These are phyloP conservation scores for Xestoiulus laeticollis DNA, from an alignment of 2,888 invertebrate genomes.

Conservation along the genomic window DNA sequence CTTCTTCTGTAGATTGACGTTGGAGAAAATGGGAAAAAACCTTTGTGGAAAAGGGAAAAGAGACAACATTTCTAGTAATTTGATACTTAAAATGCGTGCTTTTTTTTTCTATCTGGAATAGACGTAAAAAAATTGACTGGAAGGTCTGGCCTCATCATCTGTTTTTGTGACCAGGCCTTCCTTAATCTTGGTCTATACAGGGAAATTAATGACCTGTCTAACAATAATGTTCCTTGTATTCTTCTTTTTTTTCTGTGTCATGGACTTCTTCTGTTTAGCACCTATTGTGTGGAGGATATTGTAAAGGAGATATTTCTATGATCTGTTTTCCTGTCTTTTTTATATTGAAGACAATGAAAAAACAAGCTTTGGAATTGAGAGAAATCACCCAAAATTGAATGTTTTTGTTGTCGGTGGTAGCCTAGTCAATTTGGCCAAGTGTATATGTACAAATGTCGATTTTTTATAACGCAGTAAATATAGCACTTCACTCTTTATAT, in stretches of 20 bases:
- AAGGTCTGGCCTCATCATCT: constrained; percentile 36
- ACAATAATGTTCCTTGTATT: neutral
- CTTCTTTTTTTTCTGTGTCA: neutral
- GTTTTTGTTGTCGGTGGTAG: neutral
- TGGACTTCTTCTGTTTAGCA: neutral
- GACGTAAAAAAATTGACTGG: constrained; percentile 7
- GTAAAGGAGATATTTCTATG: constrained; percentile 34
- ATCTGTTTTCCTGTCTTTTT: constrained; percentile 32
- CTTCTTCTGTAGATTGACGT: constrained; percentile 21
- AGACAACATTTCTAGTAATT: constrained; percentile 34
- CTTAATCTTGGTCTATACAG: constrained; percentile 19
- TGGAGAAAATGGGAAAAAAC: constrained; percentile 41
- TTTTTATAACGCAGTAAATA: neutral
- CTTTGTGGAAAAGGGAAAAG: neutral
- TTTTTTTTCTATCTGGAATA: neutral
- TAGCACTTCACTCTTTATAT: neutral
- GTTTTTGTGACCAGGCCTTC: neutral
- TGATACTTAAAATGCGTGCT: constrained; percentile 23
- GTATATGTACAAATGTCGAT: neutral
- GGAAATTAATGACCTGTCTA: constrained; percentile 28
- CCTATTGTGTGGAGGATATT: constrained; percentile 16
- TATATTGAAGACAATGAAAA: neutral
- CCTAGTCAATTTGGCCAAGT: neutral
- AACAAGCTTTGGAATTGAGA: neutral
- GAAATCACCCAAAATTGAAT: neutral